These are phyloP conservation scores for Petrophora chlorosata DNA, from an alignment of 2,888 invertebrate species.

Conservation along the genomic window DNA sequence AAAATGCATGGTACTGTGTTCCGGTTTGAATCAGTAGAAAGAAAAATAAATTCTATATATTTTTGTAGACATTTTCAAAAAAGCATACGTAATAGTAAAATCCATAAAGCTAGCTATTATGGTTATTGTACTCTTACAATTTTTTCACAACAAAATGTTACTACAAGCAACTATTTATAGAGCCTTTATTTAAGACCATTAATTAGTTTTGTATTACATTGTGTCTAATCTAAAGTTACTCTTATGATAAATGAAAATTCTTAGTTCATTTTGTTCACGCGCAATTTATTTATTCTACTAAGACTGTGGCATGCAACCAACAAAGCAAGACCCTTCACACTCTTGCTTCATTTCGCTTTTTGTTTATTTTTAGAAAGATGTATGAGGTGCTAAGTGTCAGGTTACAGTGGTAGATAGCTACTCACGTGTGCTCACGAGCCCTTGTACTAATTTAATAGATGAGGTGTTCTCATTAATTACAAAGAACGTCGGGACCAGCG, in stretches of 20 bases:
- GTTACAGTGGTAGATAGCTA: conserved; percentile 53
- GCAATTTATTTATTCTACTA: conserved; percentile 79
- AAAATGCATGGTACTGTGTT: too few species aligned
- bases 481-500: conserved; percentile 79
- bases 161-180: too few species aligned
- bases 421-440: conserved; percentile 71
- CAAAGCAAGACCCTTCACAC: conserved; percentile 43
- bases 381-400: conserved; percentile 46
- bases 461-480: conserved; percentile 83
- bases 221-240: conserved; percentile 48
- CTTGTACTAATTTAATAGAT: conserved; percentile 82
- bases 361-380: conserved; percentile 18
- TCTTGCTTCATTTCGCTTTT: conserved; percentile 9
- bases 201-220: conserved; percentile 28
- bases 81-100: too few species aligned
- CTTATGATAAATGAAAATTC: conserved; percentile 79
- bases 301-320: conserved; percentile 61
- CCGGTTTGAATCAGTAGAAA: too few species aligned
- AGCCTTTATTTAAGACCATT: neutral
- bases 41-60: too few species aligned
- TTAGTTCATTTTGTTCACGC: conserved; percentile 75
- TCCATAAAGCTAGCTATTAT: too few species aligned
- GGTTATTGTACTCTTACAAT: too few species aligned
- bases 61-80: too few species aligned
- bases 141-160: too few species aligned